Evolutionary conservation across 2,113 vertebrate genomes (phyloP).

Genomic region (Cyprinus carpio): DNA sequence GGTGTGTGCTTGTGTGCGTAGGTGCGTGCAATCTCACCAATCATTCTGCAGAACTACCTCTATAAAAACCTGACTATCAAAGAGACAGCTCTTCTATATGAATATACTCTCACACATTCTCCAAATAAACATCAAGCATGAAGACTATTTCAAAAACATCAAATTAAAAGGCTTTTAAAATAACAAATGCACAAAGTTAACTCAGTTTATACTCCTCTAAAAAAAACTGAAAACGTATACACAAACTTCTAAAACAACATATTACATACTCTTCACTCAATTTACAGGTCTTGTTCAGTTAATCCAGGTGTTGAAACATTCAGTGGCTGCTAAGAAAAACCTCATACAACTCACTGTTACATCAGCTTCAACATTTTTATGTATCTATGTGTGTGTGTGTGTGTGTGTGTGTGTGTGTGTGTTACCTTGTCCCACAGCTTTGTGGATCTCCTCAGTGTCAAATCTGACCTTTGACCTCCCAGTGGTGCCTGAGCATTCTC

Average conservation of each 20-base stretch:
- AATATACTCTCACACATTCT: neutral
- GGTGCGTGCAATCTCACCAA: neutral
- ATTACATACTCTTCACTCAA: neutral
- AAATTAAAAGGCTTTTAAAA: neutral
- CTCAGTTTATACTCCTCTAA: neutral
- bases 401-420: neutral
- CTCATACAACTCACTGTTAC: neutral
- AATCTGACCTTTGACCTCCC: slow-evolving; percentile 89
- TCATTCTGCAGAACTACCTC: neutral
- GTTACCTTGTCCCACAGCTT: slow-evolving; percentile 88
- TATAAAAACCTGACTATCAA: neutral
- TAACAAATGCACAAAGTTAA: neutral
- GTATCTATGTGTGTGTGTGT: neutral
- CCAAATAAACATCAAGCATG: neutral
- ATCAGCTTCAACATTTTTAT: slow-evolving; percentile 4
- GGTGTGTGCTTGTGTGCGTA: neutral
- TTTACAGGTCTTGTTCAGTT: neutral
- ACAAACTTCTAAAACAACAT: neutral
- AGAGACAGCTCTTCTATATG: neutral
- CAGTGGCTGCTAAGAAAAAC: neutral
- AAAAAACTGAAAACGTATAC: neutral
- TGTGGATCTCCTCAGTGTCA: slow-evolving; percentile 87
- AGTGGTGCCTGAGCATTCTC: slow-evolving; percentile 86
- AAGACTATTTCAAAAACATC: no score
- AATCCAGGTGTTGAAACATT: neutral